Percentiles rank a stretch among this genome's conserved stretches.
These are phyloP conservation scores for Aleiodes sp. DNA, from an alignment of 1,140 invertebrate species.

Conservation along the genomic window DNA sequence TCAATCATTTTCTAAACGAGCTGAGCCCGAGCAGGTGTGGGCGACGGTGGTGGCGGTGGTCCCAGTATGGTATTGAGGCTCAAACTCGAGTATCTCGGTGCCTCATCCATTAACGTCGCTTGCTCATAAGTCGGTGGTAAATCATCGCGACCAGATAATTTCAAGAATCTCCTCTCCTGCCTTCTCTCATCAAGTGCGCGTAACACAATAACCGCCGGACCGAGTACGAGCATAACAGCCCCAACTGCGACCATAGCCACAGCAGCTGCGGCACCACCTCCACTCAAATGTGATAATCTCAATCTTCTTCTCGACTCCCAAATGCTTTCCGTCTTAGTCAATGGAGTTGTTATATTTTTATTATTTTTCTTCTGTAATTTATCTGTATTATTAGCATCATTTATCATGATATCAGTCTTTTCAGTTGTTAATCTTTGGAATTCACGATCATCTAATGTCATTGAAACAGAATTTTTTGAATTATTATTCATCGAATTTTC, in stretches of 20 bases:
- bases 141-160: conserved; percentile 41
- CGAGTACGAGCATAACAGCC: conserved; percentile 48
- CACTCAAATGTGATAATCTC: conserved; percentile 35
- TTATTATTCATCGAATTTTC: not conserved
- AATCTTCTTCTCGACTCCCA: conserved; percentile 29
- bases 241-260: conserved; percentile 50
- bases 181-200: conserved; percentile 45
- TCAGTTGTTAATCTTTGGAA: not conserved
- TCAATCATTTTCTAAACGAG: too few relatives aligned
- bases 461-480: not conserved
- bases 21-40: conserved; percentile 23
- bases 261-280: conserved; percentile 43
- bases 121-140: conserved; percentile 51
- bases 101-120: conserved; percentile 46
- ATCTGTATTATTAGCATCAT: not conserved
- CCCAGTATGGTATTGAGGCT: conserved; percentile 40
- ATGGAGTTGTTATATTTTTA: not conserved
- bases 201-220: conserved; percentile 46
- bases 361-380: not conserved
- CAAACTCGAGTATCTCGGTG: conserved; percentile 50
- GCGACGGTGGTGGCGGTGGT: conserved; percentile 31
- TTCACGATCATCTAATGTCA: not conserved
- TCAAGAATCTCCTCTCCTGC: conserved; percentile 42
- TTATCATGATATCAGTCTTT: not conserved
- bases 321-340: not conserved